These are phyloP conservation scores for Drosophila anceps DNA, from an alignment of 2,888 invertebrate species.

Conservation along the genomic window DNA sequence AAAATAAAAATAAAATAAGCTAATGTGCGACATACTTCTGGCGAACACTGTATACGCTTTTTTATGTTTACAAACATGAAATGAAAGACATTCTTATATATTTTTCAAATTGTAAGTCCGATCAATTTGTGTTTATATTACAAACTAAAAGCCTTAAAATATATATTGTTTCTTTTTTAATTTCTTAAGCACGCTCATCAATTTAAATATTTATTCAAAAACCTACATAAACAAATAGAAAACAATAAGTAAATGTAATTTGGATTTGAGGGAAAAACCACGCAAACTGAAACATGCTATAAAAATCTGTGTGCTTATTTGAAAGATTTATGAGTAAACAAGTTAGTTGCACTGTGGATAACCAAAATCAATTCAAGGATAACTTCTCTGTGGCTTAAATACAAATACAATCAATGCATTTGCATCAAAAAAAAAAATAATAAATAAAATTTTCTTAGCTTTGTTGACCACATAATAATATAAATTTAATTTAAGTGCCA, in stretches of 20 bases:
- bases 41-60: conserved; percentile 20
- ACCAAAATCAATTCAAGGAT: not conserved
- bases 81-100: not conserved
- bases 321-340: not conserved
- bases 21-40: not conserved
- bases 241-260: not conserved
- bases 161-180: not conserved
- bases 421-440: not conserved
- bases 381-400: not conserved
- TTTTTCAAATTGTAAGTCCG: not conserved
- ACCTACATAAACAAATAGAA: not conserved
- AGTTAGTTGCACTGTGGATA: not conserved
- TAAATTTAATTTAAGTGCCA: not conserved
- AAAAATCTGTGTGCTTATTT: not conserved
- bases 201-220: not conserved
- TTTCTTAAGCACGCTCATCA: not conserved
- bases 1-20: conserved; percentile 14
- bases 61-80: not conserved
- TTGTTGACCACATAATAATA: not conserved
- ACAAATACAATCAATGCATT: not conserved
- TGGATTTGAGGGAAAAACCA: too few species aligned
- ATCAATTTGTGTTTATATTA: too few species aligned
- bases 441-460: not conserved
- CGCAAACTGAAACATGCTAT: not conserved
- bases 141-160: too few species aligned